Base-by-base conservation (phyloP, 2,888 invertebrate genomes). In the Autographa gamma region DNA sequence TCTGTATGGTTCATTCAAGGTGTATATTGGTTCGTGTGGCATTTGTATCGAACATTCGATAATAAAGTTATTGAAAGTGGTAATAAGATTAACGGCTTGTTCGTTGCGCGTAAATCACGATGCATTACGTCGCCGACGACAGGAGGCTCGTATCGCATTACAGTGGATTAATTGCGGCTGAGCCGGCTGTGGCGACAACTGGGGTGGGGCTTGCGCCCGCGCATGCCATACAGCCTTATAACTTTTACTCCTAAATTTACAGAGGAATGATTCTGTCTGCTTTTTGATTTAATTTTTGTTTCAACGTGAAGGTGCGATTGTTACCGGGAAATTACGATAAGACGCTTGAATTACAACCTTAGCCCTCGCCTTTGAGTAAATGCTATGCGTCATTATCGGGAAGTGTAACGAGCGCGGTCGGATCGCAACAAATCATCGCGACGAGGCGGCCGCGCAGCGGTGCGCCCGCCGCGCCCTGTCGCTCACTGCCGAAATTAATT, bases 1-100 rank as follows among this genome's bases (percentile, higher is more conserved):
- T 81, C 79, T 92, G 86, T 79, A 88, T 80, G 79, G 85, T 86
- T 77, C 71, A 76, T 86, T 66, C 80, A 93, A 92, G 91, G 93
- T 92, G 80, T 88, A 92, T 87, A 92, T 90, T 94, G 80, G 91
- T 86, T 75, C 89, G 91, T 84, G 80, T 80, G 80, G 85, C 81
- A 82, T 85, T 83, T 78, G 85, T 86, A 85, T 88, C 82, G 84
- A 85, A 89, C 86, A 88, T 86, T 88, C 88, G 90, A 92, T 95
- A 92, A 95, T 95, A 93, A 94, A 94, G 94, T 95, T 95, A 95
- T 95, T 93, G 94, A 93, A 94, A 94, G 94, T 94, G 94, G 93
- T 95, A 95, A 95, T 95, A 95, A 95, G 95, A 95, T 95, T 93
- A 95, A 95, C 93, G 91, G 91, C 92, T 90, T 88, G 91, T 92